Evolutionary conservation across 2,888 invertebrate species (phyloP).

Genomic region (Mycogona germanica): DNA sequence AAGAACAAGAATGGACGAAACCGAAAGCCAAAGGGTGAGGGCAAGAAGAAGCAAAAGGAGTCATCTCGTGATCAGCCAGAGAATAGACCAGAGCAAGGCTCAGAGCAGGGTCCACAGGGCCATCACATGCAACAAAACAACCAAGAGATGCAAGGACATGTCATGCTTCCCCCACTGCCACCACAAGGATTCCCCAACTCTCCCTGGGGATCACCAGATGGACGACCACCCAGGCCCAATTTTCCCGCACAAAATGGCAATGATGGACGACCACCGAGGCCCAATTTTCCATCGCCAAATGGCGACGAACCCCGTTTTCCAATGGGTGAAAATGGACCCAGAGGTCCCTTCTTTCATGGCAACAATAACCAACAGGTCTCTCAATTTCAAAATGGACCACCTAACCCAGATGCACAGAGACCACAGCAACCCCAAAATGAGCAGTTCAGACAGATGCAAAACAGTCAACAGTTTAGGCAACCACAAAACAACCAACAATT

Average conservation of each 20-base stretch:
- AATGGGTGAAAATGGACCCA: too few species aligned
- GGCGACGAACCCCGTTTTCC: neutral
- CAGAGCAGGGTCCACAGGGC: neutral
- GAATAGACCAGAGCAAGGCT: neutral
- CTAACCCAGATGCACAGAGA: neutral
- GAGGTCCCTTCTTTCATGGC: too few species aligned
- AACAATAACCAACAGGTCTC: too few species aligned
- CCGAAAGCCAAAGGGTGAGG: neutral
- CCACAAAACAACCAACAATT: neutral
- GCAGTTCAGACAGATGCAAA: neutral
- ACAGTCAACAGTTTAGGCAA: neutral
- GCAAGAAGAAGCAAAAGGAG: slow-evolving; percentile 1
- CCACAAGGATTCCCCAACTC: slow-evolving; percentile 9
- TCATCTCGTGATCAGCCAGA: neutral
- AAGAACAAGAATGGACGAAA: neutral
- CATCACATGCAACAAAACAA: neutral
- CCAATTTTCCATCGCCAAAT: neutral
- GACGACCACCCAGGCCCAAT: neutral
- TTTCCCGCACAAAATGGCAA: neutral
- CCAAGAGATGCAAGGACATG: neutral
- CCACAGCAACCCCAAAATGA: neutral
- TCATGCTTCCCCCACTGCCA: slow-evolving; percentile 5
- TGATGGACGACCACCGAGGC: too few species aligned
- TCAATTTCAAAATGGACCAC: slow-evolving; percentile 1
- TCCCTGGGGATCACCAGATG: neutral